Evolutionary conservation across 2,888 invertebrate genomes (phyloP), one percentile per base, ranked within the genome.

Genomic region (Drosophila heteroneura): DNA sequence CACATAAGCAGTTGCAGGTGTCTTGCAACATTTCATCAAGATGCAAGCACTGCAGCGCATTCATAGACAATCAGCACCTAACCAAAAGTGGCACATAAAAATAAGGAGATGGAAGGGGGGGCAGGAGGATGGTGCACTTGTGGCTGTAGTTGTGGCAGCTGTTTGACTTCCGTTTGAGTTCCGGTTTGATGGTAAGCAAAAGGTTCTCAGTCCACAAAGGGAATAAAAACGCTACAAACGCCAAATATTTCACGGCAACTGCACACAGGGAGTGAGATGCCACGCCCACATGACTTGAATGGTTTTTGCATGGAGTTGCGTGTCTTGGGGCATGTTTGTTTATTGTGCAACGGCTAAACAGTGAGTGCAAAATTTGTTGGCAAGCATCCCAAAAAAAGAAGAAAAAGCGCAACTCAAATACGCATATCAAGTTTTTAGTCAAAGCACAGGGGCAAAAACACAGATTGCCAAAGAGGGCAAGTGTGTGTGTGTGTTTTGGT

Each of bases 391-490:
- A 81, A 83, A 22, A 16, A 47, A 47, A 26, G 1, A 9, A 76
- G 56, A 70, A 86, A 86, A 89, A 83, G 79, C 85, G 73, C 82
- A 91, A 84, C 76, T 84, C 90, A 89, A 85, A 91, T 81, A 91
- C 91, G 90, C 91, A 85, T 91, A 91, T 91, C 85, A 91, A 83
- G 86, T 85, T 85, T 83, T 71, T 68, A 39, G 64, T 70, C 47
- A 26, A 53, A 78, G 70, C 56, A 60, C 51, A 58, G 52, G 58
- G 64, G 37, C 67, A 81, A 64, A 30, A 75, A 57, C 56, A 70
- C 28, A 68, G 62, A 60, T 47, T 35, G 65, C 53, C 14, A 64
- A 33, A 33, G 56, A 32, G 71, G 60, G 39, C 44, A 52, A 59
- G 56, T 64, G 57, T 56, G 63, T 60, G 19, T 39, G 37, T 60